Percentiles rank a stretch among this genome's conserved stretches.
These are phyloP conservation scores for Stenotaenia linearis DNA, from an alignment of 2,888 invertebrate species.

Conservation along the genomic window DNA sequence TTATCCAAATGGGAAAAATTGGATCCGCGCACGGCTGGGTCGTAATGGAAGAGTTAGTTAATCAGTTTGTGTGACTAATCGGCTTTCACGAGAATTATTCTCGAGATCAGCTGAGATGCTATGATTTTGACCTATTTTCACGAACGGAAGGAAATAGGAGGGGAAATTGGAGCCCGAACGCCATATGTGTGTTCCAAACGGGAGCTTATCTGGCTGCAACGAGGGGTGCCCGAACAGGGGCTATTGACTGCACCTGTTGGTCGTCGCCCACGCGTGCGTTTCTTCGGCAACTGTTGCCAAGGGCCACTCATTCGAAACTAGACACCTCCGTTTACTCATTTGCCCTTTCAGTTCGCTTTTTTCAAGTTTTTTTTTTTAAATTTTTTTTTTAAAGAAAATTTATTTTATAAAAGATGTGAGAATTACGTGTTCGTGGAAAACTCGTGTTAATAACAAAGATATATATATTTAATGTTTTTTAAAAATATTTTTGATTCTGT, in stretches of 20 bases:
- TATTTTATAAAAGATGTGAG: too few relatives aligned
- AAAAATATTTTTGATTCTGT: background rate
- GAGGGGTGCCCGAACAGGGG: constrained; percentile 9
- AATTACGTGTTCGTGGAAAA: too few relatives aligned
- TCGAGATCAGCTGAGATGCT: too few relatives aligned
- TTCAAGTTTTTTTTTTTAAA: too few relatives aligned
- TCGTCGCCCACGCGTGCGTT: background rate
- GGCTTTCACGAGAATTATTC: too few relatives aligned
- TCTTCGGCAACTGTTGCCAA: background rate
- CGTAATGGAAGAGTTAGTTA: too few relatives aligned
- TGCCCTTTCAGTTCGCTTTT: background rate
- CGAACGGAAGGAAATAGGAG: background rate
- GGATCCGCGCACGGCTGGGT: too few relatives aligned
- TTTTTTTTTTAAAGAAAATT: too few relatives aligned
- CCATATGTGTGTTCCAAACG: background rate
- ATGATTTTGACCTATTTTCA: constrained; percentile 1
- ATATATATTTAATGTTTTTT: background rate
- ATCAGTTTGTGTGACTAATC: too few relatives aligned
- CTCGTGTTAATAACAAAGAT: background rate
- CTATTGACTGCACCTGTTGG: constrained; percentile 4
- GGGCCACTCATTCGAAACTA: background rate
- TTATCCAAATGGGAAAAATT: background rate
- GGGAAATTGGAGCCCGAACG: background rate
- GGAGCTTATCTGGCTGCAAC: background rate
- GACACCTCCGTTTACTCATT: constrained; percentile 1